Conservation (phyloP, 1,140 invertebrate species). For the Drosophila subpulchrella region DNA sequence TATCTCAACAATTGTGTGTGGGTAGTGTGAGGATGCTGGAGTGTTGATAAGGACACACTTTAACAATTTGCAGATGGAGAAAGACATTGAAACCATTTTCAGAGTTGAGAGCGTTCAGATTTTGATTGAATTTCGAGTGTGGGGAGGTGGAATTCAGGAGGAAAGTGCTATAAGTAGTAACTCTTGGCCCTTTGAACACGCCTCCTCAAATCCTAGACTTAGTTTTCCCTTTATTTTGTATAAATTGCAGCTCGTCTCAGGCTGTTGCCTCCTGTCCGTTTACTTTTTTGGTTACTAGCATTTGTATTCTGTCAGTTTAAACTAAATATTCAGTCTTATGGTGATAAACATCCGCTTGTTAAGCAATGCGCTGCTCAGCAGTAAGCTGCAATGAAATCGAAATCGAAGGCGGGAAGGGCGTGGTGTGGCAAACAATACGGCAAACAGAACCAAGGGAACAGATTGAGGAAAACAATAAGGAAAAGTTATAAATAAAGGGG, state of each 20-base stretch:
- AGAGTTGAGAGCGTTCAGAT: constrained; percentile 41
- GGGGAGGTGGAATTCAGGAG: constrained; percentile 7
- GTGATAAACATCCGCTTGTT: constrained; percentile 84
- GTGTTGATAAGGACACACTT: constrained; percentile 20
- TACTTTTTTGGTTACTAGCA: constrained; percentile 29
- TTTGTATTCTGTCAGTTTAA: constrained; percentile 64
- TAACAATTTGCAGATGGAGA: constrained; percentile 18
- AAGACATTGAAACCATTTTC: constrained; percentile 69
- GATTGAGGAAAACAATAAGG: constrained; percentile 19
- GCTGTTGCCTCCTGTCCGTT: constrained; percentile 34
- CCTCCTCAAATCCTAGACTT: constrained; percentile 9
- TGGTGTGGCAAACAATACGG: constrained; percentile 31
- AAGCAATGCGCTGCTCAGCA: constrained; percentile 74
- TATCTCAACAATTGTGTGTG: constrained; percentile 8
- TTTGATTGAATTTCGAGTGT: constrained; percentile 48
- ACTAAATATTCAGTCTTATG: constrained; percentile 84
- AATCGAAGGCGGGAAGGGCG: constrained; percentile 43
- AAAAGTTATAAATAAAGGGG: constrained; percentile 13
- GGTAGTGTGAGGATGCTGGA: constrained; percentile 8
- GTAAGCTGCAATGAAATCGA: constrained; percentile 61
- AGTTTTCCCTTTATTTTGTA: constrained; percentile 1
- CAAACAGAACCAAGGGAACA: constrained; percentile 36
- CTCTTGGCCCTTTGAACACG: constrained; percentile 69
- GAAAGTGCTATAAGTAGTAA: constrained; percentile 50
- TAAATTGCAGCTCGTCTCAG: constrained; percentile 32